Percentiles rank a stretch among this genome's conserved stretches.
Evolutionary conservation across 2,113 vertebrate species (phyloP).

Genomic region (Pseudonaja textilis): DNA sequence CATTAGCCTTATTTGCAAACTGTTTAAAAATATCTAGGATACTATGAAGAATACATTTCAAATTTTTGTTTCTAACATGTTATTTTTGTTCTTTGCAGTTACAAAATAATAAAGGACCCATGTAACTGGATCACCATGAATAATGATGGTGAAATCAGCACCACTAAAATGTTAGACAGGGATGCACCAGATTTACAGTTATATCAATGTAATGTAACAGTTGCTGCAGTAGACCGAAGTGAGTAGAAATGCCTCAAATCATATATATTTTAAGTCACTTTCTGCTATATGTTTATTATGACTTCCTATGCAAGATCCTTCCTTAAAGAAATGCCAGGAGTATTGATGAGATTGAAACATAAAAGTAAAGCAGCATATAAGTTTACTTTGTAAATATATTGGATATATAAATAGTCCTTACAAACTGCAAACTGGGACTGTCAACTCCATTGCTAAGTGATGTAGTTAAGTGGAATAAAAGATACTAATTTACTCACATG

Average conservation of each 20-base stretch:
- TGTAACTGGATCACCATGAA: slow-evolving; percentile 81
- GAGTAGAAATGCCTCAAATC: slow-evolving; percentile 53
- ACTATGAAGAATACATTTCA: fast-evolving
- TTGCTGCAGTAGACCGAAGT: slow-evolving; percentile 71
- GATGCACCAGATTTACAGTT: slow-evolving; percentile 75
- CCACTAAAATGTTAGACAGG: slow-evolving; percentile 78
- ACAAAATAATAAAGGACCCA: slow-evolving; percentile 75
- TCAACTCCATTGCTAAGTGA: background rate
- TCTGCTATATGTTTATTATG: background rate
- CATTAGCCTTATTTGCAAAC: background rate
- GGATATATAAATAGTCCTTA: background rate
- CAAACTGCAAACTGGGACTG: background rate
- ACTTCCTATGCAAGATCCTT: background rate
- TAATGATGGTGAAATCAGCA: slow-evolving; percentile 75
- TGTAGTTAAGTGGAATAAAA: background rate
- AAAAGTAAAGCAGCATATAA: background rate
- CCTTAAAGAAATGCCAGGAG: background rate
- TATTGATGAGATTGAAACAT: background rate
- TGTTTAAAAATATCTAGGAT: background rate
- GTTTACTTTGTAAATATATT: background rate
- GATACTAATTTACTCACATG: background rate
- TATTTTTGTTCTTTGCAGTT: slow-evolving; percentile 68
- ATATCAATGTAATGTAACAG: slow-evolving; percentile 74
- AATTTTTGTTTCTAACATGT: background rate
- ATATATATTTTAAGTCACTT: background rate